A percentile compares a stretch with the other conserved stretches of the same genome.
Evolutionary conservation across 1,140 invertebrate genomes (phyloP).

Genomic region (Listronotus oregonensis): DNA sequence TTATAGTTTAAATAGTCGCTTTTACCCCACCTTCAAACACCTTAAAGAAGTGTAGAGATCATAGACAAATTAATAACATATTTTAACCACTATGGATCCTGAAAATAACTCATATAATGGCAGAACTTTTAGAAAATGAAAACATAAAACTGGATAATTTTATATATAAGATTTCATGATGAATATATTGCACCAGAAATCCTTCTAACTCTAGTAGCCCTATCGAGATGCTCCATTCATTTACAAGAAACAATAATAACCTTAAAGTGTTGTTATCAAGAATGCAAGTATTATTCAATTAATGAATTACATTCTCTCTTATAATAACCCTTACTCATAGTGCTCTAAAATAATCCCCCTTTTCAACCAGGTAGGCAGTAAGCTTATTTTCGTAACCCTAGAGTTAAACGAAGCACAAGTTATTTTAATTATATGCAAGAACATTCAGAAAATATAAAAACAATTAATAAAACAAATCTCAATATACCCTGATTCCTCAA

Average conservation of each 20-base stretch:
- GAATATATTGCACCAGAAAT: no score
- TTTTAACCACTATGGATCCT: no score
- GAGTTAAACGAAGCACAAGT: conserved; percentile 1
- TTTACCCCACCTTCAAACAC: no score
- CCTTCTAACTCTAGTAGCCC: no score
- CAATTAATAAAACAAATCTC: conserved; percentile 1
- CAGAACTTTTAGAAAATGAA: no score
- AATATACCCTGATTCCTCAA: background rate
- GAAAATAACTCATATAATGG: no score
- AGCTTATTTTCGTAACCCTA: conserved; percentile 9
- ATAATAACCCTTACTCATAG: conserved; percentile 19
- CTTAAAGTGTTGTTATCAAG: background rate
- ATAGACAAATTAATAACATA: no score
- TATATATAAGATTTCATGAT: no score
- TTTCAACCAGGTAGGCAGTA: conserved; percentile 13
- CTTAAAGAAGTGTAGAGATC: no score
- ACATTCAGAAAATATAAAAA: background rate
- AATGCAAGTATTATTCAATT: background rate
- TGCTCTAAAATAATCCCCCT: conserved; percentile 12
- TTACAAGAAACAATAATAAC: background rate
- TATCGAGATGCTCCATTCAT: no score
- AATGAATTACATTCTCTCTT: conserved; percentile 9
- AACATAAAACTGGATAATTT: no score
- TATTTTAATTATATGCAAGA: conserved; percentile 7
- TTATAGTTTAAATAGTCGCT: no score